These are phyloP conservation scores for Nanorana parkeri DNA, from an alignment of 2,113 vertebrate species.

Conservation along the genomic window DNA sequence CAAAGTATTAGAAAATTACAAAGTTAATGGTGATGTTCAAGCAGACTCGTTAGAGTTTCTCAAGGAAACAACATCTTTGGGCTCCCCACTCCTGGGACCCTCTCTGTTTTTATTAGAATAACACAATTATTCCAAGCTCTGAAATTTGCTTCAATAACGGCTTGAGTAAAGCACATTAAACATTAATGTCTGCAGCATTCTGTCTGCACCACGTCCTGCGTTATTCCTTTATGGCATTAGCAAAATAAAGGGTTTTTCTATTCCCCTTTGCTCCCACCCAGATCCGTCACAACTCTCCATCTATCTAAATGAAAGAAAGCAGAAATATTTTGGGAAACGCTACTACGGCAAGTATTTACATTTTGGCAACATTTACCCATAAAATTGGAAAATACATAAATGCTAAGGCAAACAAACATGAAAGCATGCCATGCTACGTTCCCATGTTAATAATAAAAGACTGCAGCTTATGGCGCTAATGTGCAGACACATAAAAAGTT, in stretches of 20 bases:
- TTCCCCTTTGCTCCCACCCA: not conserved
- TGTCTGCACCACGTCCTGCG: constrained; percentile 31
- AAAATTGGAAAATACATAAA: not conserved
- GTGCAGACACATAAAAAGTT: constrained; percentile 6
- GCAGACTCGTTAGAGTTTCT: constrained; percentile 50
- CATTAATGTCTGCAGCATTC: constrained; percentile 26
- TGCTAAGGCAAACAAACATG: not conserved
- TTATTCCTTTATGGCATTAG: constrained; percentile 38
- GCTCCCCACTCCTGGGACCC: constrained; percentile 30
- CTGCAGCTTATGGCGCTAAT: not conserved
- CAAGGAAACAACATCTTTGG: constrained; percentile 50
- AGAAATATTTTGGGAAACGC: constrained; percentile 4
- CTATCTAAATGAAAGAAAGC: constrained; percentile 11
- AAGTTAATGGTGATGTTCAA: constrained; percentile 40
- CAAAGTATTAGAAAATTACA: constrained; percentile 50
- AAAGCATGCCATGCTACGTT: not conserved
- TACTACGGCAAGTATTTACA: not conserved
- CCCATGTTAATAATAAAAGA: constrained; percentile 19
- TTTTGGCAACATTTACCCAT: not conserved
- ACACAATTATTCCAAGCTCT: constrained; percentile 35
- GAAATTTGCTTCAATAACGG: constrained; percentile 17
- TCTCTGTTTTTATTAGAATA: constrained; percentile 42
- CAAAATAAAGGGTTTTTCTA: constrained; percentile 5
- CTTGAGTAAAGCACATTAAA: constrained; percentile 20
- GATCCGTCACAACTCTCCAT: constrained; percentile 10